Base-by-base conservation (phyloP, 1,140 invertebrate genomes). In the Papilio glaucus region DNA sequence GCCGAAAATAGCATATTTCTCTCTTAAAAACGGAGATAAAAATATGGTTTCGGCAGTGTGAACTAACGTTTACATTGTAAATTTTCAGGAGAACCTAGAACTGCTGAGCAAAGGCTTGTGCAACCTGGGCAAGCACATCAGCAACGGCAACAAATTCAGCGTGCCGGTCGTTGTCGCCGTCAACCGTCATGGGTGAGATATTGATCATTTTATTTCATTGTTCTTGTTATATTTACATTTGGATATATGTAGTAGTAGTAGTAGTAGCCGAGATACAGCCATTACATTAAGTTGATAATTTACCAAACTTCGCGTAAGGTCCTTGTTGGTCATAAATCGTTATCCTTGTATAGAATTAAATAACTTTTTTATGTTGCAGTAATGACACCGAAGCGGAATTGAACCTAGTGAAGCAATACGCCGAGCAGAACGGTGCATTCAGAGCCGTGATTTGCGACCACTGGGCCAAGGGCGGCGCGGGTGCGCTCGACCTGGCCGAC, bases 101-200 rank as follows among this genome's bases (percentile, higher is more conserved):
- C 94, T 99, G n/a, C 88, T 99, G 6, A 93, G 94, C 78, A 96
- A 97, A 80, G 99, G 99, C 1, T 93, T 99, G 71, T 96, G 96
- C 69, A 99, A 99, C 94, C 92, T 99, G 8, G 93, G 95, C 72
- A 98, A 99, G 85, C 99, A 99, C 87, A 99, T 99, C 73, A 96
- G 97, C 85, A 99, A 99, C 94, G 98, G 97, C 0, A 94, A 93
- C 21, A 97, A 97, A 86, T 99, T 97, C 94, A 97, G 98, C 33
- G 94, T 99, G 26, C 98, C 98, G 0, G 98, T 99, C 12, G 96
- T 99, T n/a, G 98, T 99, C 0, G 98, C 98, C 3, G 95, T 99
- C 49, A 99, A 99, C 91, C 93, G 94, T 74, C 98, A 98, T 89
- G 89, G 93, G 96, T 98, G 94, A 95, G 96, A 94, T 53, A 38